Base-by-base conservation (phyloP, 1,140 invertebrate species). In the Solen grandis region DNA sequence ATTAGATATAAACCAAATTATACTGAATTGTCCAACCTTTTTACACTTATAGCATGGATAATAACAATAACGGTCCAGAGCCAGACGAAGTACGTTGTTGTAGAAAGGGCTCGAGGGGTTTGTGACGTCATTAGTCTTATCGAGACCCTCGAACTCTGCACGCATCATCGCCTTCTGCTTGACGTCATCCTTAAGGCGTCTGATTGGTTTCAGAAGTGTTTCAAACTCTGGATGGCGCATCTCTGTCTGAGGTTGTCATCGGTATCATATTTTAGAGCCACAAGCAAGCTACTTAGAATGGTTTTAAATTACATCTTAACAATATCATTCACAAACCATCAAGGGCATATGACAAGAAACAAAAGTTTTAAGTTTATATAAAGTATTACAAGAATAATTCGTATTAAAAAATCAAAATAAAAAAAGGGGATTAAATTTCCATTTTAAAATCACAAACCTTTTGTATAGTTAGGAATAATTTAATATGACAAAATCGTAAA, bases 41-140 rank as follows among this genome's bases (percentile, higher is more conserved):
- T 69, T 27, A 63, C 75, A 78, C 60, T 78, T 78, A 69, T 36
- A 68, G 22, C 75, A 78, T 16, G 36, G 52, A 57, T 69, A 78
- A 36, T 78, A 78, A 29, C 63, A 59, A 46, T 78, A 78, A 38
- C 63, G 50, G 5, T 78, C 75, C 33, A 78, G 65, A 25, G 75
- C 75, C 54, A 46, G 66, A 29, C 29, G 50, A 31, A 1, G 31
- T 8, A 62, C 60, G n/a, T 78, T 69, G 3, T 69, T 38, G 75
- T 69, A 69, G 65, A 55, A 76, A 14, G 60, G 41, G 33, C 74
- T 57, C 5, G 38, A 3, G 25, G 46, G 27, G 36, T 57, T 65
- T 16, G 31, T 57, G n/a, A 76, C 52, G 5, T 65, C 29, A n/a
- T 55, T 27, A 22, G 63, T 35, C 29, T 69, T 69, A 3, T 69